Evolutionary conservation across 1,140 invertebrate species (phyloP), one percentile per base, ranked within the genome.

Genomic region (Drosophila arizonae): DNA sequence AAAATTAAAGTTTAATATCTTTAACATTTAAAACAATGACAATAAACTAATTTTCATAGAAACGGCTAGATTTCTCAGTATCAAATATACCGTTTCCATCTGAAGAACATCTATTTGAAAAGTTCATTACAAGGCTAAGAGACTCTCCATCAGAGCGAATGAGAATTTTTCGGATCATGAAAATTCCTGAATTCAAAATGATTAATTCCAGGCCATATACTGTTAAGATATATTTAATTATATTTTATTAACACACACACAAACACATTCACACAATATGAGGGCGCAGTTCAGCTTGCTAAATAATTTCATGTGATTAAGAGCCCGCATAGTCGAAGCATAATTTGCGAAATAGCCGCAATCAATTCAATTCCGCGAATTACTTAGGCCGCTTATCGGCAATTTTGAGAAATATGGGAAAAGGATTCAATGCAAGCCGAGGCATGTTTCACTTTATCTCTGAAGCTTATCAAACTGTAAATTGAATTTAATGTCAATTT

Each of bases 281-380:
- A 55, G 62, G 61, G 60, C 36, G n/a, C 36, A 11, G 6, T 10
- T n/a, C 21, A 52, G 28, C 11, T 10, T 39, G 61, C 6, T 11
- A 64, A 24, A 39, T 13, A 45, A 21, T 43, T 10, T 15, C 0
- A 6, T 45, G 46, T 72, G 39, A 61, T 43, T 55, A 24, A 15
- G 28, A 13, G 48, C 70, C 70, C 70, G 56, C 70, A 72, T 72
- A 33, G 21, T 46, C 24, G 6, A 11, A 15, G 8, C 21, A 3
- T 33, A 15, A 57, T 33, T 56, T 28, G 28, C 21, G 26, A 57
- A 51, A 28, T 36, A 45, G 54, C 11, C 48, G 17, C 63, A 54
- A 67, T 54, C 41, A 68, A 68, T 55, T 41, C 15, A 8, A 10
- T 68, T 58, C 63, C 69, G 39, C 24, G 48, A 68, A 72, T 66